Base-by-base conservation (phyloP, 2,113 vertebrate genomes). In the Hydropotes inermis region DNA sequence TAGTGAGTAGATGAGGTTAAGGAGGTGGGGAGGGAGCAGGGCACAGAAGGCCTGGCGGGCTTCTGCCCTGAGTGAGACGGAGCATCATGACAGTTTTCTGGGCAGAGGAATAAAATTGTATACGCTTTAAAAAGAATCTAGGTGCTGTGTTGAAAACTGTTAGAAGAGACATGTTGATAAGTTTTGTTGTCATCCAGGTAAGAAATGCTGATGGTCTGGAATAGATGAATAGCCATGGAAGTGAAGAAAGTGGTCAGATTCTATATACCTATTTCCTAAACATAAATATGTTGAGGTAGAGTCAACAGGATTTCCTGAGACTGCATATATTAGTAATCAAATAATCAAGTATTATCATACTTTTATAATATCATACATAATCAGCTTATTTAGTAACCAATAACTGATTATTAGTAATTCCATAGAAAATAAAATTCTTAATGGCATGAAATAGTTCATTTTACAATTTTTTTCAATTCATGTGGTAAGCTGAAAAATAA, bases 321-420 rank as follows among this genome's bases (percentile, higher is more conserved):
- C 4, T 64, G 0, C 1, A 43, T 5, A 89, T 60, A 82, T 36
- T 79, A 70, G 36, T 70, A 70, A 70, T 39, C 67, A 39, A 79
- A 43, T 16, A 58, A 82, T 52, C 47, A 45, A 93, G 2, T 47
- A 87, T 84, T 97, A 96, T 27, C 17, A 36, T 36, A 23, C 67
- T 70, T 70, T 70, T 70, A 39, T 70, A 70, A 39, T 70, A 70
- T 39, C 67, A 23, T 33, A 64, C 15, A 64, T 39, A 39, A 70
- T 70, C 64, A 36, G 67, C 94, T 55, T 91, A 86, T 89, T 84
- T 33, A 98, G n/a, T 96, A 96, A 3, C 5, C 2, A 96, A 60
- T 61, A 93, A 58, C 1, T 74, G 16, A 45, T 55, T 21, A 86
- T 23, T 89, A 70, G 17, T 84, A 84, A 91, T 27, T 45, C 16